Conservation (phyloP, 2,888 invertebrate genomes). For the Agrochola circellaris region DNA sequence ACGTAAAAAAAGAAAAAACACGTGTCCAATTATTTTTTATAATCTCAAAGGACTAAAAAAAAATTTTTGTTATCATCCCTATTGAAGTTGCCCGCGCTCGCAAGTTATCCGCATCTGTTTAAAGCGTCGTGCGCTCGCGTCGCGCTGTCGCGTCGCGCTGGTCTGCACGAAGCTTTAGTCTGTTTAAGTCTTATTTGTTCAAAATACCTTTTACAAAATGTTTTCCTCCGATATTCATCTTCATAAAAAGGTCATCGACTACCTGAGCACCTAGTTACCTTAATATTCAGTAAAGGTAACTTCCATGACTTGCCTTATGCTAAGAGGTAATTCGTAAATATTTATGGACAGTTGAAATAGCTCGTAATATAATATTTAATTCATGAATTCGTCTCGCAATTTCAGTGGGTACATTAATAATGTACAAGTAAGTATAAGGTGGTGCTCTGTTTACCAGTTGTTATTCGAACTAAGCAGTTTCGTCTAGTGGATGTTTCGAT, state of each 20-base stretch:
- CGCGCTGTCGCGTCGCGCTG: too few relatives aligned
- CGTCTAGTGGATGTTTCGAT: background rate
- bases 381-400: constrained; percentile 41
- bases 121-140: too few relatives aligned
- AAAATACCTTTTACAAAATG: background rate
- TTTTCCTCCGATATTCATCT: background rate
- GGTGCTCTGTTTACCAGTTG: background rate
- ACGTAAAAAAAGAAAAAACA: too few relatives aligned
- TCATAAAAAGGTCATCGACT: constrained; percentile 4
- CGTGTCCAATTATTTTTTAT: too few relatives aligned
- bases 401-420: constrained; percentile 40
- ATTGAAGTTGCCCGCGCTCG: background rate
- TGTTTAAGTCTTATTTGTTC: background rate
- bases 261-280: too few relatives aligned
- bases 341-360: constrained; percentile 27
- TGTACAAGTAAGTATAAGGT: constrained; percentile 22
- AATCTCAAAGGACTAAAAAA: too few relatives aligned
- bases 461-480: background rate
- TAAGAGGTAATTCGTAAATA: constrained; percentile 33
- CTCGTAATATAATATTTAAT: constrained; percentile 41
- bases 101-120: background rate
- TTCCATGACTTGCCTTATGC: background rate
- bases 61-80: too few relatives aligned
- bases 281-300: constrained; percentile 13
- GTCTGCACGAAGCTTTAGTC: too few relatives aligned